Conservation (phyloP, 1,140 invertebrate genomes). For the Atta colombica region DNA sequence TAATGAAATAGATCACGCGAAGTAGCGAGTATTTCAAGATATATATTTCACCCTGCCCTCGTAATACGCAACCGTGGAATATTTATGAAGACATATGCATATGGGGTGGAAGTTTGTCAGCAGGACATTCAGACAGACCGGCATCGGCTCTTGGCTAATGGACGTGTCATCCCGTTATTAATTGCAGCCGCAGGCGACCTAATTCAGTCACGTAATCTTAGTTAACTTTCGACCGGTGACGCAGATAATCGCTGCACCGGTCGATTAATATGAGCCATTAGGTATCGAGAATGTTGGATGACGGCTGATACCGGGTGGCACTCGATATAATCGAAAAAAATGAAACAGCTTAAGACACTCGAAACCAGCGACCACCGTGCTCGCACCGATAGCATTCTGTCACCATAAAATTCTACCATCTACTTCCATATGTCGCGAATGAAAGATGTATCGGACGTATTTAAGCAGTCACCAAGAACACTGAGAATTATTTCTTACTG, state of each 20-base stretch:
- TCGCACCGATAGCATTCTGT: constrained; percentile 65
- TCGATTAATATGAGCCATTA: constrained; percentile 77
- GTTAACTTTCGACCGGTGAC: constrained; percentile 69
- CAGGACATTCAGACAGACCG: constrained; percentile 11
- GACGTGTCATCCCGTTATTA: constrained; percentile 75
- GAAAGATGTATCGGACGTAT: constrained; percentile 43
- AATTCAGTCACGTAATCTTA: constrained; percentile 70
- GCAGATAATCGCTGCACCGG: constrained; percentile 67
- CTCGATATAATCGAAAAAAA: constrained; percentile 66
- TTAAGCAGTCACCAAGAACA: constrained; percentile 27
- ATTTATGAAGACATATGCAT: constrained; percentile 43
- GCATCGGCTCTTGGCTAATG: constrained; percentile 64
- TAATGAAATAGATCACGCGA: constrained; percentile 10
- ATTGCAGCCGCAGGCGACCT: constrained; percentile 69
- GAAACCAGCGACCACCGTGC: constrained; percentile 67
- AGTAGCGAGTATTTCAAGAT: background rate
- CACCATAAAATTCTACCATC: constrained; percentile 52
- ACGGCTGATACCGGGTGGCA: constrained; percentile 64
- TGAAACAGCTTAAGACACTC: constrained; percentile 26
- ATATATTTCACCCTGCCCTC: constrained; percentile 2
- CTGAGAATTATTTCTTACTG: constrained; percentile 45
- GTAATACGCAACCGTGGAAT: constrained; percentile 36
- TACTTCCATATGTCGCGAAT: constrained; percentile 22
- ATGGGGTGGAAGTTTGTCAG: constrained; percentile 35
- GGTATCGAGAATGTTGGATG: constrained; percentile 60